Percentiles rank a stretch among this genome's conserved stretches.
Conservation (phyloP, 2,888 invertebrate genomes). For the Hybos culiciformis region DNA sequence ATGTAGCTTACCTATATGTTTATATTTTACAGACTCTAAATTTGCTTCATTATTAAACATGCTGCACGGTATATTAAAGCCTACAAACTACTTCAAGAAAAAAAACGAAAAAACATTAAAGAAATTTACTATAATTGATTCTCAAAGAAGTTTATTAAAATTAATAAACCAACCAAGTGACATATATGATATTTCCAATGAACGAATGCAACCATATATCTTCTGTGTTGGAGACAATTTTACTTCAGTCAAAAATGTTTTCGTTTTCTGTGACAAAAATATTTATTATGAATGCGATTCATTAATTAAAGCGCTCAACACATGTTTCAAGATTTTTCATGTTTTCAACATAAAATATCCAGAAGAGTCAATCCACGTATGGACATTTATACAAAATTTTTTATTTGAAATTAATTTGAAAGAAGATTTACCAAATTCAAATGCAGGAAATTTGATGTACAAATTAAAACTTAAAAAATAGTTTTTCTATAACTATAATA, state of each 20-base stretch:
- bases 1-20: too few species aligned
- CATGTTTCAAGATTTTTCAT: background rate
- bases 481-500: too few species aligned
- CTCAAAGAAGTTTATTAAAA: background rate
- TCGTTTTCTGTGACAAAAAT: background rate
- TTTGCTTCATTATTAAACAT: background rate
- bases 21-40: background rate
- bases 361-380: background rate
- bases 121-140: background rate
- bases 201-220: background rate
- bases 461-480: too few species aligned
- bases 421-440: background rate
- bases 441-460: background rate
- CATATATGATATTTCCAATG: background rate
- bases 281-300: background rate
- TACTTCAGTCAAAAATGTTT: background rate
- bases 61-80: background rate
- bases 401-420: background rate
- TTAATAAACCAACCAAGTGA: background rate
- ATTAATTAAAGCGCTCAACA: background rate
- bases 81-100: background rate
- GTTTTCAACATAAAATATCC: background rate
- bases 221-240: too few species aligned
- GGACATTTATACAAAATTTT: background rate
- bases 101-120: background rate